Evolutionary conservation across 2,888 invertebrate genomes (phyloP).

Genomic region (Ornithoptera priamus): DNA sequence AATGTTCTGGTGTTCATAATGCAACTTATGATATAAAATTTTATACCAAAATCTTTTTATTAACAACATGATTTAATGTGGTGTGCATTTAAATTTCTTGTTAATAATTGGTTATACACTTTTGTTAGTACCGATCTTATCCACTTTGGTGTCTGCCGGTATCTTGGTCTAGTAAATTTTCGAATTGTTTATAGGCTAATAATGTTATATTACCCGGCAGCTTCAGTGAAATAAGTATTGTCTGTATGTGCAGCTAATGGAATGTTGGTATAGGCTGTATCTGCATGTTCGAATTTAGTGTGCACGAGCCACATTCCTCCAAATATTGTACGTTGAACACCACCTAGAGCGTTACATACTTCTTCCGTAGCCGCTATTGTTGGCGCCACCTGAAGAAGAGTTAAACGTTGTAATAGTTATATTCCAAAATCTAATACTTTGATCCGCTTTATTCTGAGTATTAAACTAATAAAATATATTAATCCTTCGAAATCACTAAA

Average conservation of each 20-base stretch:
- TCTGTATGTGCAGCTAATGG: conserved; percentile 87
- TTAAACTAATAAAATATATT: no score
- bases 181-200: neutral
- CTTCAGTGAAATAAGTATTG: conserved; percentile 87
- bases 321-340: conserved; percentile 84
- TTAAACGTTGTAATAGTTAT: conserved; percentile 2
- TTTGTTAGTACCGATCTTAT: no score
- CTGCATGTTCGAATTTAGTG: conserved; percentile 80
- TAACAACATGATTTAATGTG: no score
- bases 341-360: conserved; percentile 79
- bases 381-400: conserved; percentile 64
- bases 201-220: conserved; percentile 80
- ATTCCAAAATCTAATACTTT: neutral
- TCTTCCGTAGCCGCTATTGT: conserved; percentile 73
- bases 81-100: no score
- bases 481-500: no score
- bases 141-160: neutral
- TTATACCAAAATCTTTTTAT: no score
- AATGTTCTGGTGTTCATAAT: no score
- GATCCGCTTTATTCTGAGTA: no score
- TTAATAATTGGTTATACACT: no score
- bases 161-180: neutral
- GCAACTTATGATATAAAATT: no score
- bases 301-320: conserved; percentile 87
- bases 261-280: conserved; percentile 86